Conservation (phyloP, 2,888 invertebrate species). For the Boloria euphrosyne region DNA sequence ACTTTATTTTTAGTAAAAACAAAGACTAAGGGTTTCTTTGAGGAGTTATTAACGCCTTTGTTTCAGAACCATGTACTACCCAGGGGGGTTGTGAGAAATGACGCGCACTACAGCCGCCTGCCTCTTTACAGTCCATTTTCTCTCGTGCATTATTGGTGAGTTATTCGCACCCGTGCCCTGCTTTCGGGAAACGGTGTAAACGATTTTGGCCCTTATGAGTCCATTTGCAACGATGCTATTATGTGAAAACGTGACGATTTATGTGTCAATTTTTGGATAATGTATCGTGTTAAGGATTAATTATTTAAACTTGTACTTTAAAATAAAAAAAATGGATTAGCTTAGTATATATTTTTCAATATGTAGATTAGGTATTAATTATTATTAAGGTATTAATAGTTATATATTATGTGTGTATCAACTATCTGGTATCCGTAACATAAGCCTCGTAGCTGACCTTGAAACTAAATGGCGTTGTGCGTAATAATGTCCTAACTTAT, state of each 20-base stretch:
- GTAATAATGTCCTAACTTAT: no score
- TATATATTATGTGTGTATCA: no score
- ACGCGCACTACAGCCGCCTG: constrained; percentile 63
- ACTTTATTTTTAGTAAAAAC: constrained; percentile 34
- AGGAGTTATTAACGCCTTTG: constrained; percentile 68
- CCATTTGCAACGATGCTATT: constrained; percentile 26
- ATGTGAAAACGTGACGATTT: constrained; percentile 29
- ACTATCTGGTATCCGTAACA: no score
- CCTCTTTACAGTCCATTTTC: constrained; percentile 76
- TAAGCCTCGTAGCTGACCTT: no score
- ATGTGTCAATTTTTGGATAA: constrained; percentile 28
- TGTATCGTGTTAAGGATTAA: constrained; percentile 14
- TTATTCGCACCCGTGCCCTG: constrained; percentile 40
- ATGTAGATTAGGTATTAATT: no score
- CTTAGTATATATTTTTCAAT: no score
- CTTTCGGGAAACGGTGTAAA: constrained; percentile 33
- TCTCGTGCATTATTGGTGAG: constrained; percentile 76
- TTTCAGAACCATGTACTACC: constrained; percentile 69
- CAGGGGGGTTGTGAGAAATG: constrained; percentile 56
- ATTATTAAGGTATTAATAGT: no score
- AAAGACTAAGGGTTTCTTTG: constrained; percentile 47
- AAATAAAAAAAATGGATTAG: background rate
- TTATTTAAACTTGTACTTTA: background rate
- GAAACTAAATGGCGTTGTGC: no score
- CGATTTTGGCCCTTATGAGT: constrained; percentile 41